A percentile compares a stretch with the other conserved stretches of the same genome.
These are phyloP conservation scores for Magallana nippona DNA, from an alignment of 2,888 invertebrate genomes.

Conservation along the genomic window DNA sequence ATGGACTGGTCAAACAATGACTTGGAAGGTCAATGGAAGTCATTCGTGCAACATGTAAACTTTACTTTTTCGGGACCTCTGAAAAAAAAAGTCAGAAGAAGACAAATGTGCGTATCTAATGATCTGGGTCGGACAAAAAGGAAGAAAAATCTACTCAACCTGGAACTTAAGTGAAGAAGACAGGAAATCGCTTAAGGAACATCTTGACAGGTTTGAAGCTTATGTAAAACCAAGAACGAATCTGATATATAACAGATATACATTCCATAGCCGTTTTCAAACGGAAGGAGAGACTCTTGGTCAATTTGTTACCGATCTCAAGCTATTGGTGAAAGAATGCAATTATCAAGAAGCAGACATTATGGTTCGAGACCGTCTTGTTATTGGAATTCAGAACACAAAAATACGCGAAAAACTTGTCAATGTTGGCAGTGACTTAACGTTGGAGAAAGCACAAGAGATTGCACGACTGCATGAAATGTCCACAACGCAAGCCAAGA, in stretches of 20 bases:
- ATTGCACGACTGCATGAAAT: slow-evolving; percentile 47
- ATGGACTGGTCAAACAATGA: too few relatives aligned
- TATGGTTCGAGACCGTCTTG: slow-evolving; percentile 49
- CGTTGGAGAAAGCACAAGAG: slow-evolving; percentile 49
- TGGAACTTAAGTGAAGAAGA: too few relatives aligned
- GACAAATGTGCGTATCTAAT: too few relatives aligned
- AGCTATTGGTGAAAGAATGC: slow-evolving; percentile 47
- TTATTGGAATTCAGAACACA: slow-evolving; percentile 44
- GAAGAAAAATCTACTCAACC: too few relatives aligned
- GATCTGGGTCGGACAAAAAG: too few relatives aligned
- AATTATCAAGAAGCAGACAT: not conserved
- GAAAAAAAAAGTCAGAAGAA: too few relatives aligned
- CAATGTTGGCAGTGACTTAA: slow-evolving; percentile 47
- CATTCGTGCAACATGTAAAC: too few relatives aligned
- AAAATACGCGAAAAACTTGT: slow-evolving; percentile 54
- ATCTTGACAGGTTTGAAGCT: too few relatives aligned
- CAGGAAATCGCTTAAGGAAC: too few relatives aligned
- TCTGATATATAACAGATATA: slow-evolving; percentile 45
- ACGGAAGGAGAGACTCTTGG: slow-evolving; percentile 50
- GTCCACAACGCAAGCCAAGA: slow-evolving; percentile 39
- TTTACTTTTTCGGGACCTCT: too few relatives aligned
- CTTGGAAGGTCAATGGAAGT: too few relatives aligned
- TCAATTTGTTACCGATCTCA: slow-evolving; percentile 52
- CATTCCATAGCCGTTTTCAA: slow-evolving; percentile 48
- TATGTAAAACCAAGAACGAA: slow-evolving; percentile 51